These are phyloP conservation scores for Proisotoma minuta DNA, from an alignment of 2,888 invertebrate species.

Conservation along the genomic window DNA sequence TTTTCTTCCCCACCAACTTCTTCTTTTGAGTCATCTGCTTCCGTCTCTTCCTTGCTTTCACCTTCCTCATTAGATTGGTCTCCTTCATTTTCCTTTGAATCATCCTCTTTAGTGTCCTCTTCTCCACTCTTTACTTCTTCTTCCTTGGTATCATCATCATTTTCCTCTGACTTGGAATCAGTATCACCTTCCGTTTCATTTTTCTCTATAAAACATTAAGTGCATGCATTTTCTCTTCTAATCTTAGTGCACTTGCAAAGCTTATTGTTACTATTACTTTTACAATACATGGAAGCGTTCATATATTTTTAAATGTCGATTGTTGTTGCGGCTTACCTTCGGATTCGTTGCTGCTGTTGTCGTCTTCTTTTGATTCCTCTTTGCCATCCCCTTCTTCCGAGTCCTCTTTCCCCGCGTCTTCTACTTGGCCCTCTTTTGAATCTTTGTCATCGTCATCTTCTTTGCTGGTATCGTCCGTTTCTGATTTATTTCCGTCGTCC, in stretches of 20 bases:
- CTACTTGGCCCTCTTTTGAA: slow-evolving; percentile 38
- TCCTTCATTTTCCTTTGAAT: slow-evolving; percentile 39
- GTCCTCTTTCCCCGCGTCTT: slow-evolving; percentile 24
- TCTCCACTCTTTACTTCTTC: slow-evolving; percentile 24
- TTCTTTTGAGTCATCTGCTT: slow-evolving; percentile 27
- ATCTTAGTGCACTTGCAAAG: too few relatives aligned
- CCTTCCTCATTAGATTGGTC: slow-evolving; percentile 40
- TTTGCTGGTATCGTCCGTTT: slow-evolving; percentile 42
- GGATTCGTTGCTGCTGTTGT: slow-evolving; percentile 24
- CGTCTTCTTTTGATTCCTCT: slow-evolving; percentile 23
- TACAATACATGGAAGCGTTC: too few relatives aligned
- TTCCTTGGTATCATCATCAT: slow-evolving; percentile 43
- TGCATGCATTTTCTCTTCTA: too few relatives aligned
- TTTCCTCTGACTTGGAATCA: slow-evolving; percentile 40
- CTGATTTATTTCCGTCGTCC: slow-evolving; percentile 49
- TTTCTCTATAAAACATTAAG: too few relatives aligned
- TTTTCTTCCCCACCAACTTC: slow-evolving; percentile 35
- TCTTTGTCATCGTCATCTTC: slow-evolving; percentile 50
- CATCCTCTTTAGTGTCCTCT: slow-evolving; percentile 23
- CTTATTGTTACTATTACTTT: too few relatives aligned
- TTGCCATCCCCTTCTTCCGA: slow-evolving; percentile 37
- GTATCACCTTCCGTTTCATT: slow-evolving; percentile 43
- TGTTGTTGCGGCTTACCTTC: slow-evolving; percentile 25
- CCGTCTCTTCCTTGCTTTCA: slow-evolving; percentile 34
- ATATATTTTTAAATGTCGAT: too few relatives aligned